Base-by-base conservation (phyloP, 2,797 vertebrate species). In the Sebastes oblongus region DNA sequence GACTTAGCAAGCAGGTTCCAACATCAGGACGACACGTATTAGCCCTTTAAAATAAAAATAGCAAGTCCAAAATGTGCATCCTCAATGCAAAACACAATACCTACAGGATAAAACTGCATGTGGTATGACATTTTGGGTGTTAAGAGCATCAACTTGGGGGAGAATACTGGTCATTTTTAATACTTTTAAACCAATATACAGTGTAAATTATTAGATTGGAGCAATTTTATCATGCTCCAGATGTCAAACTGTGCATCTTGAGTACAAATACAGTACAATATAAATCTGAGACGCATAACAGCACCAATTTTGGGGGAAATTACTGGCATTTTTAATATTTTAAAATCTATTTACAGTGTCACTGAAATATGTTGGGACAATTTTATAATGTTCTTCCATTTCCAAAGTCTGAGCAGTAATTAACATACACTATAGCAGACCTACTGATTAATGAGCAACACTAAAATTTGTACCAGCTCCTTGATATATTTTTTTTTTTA, bases 21-120 rank as follows among this genome's bases (percentile, higher is more conserved):
- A 87, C 82, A 82, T 75, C 62, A 74, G 75, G 34, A 89, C 61
- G 10, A 82, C 82, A 83, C 22, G 1, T 36, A 75, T 76, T 90
- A 94, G 91, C 93, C 93, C 92, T 94, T 94, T 56, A 73, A 86
- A 83, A 89, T 62, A 72, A 87, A 66, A 84, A 86, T 11, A 59
- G 61, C 77, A 42, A 39, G 70, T 62, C 34, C 20, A 59, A 80
- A 79, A 72, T 80, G 72, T 54, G 55, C 71, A 73, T 86, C 61
- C 8, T 80, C 78, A 73, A 22, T 67, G 82, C 73, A 69, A 87
- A 46, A 78, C 62, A 92, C 79, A 82, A 70, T n/a, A 86, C 66
- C 52, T 20, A 79, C 27, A 76, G n/a, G 84, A 55, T 67, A 50
- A 46, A 83, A 69, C 10, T 67, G 36, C 46, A 55, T 39, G 39